A percentile compares a stretch with the other conserved stretches of the same genome.
These are phyloP conservation scores for Ariolimax columbianus DNA, from an alignment of 2,888 invertebrate species.

Conservation along the genomic window DNA sequence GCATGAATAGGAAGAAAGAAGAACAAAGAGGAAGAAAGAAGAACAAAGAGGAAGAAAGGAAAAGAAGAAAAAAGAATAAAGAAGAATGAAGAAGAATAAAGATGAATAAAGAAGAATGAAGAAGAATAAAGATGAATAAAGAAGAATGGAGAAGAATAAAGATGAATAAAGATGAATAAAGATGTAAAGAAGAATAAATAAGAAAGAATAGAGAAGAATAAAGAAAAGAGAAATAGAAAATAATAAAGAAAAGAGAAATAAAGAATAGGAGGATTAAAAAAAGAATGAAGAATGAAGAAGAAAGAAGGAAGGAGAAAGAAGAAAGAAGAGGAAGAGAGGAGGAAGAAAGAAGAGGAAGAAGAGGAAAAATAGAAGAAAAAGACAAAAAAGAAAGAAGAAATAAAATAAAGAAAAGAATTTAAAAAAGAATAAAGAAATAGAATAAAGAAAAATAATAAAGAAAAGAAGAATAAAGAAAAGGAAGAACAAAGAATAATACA, in stretches of 20 bases:
- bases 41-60: not conserved
- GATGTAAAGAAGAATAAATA: constrained; percentile 17
- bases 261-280: not conserved
- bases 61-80: no score
- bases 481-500: not conserved
- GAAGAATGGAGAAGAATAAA: not conserved
- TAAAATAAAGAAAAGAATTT: not conserved
- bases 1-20: constrained; percentile 38
- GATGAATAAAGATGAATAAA: constrained; percentile 7
- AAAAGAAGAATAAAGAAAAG: not conserved
- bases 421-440: not conserved
- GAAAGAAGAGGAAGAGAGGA: no score
- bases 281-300: not conserved
- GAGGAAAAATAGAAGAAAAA: not conserved
- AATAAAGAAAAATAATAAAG: not conserved
- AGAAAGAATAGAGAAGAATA: no score
- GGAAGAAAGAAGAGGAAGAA: not conserved
- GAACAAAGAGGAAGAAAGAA: constrained; percentile 24
- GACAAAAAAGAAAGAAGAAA: not conserved
- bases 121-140: not conserved
- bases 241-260: not conserved
- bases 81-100: no score
- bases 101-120: no score
- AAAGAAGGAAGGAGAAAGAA: constrained; percentile 31
- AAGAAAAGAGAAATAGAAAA: no score